phyloP scores from a whole-genome alignment of 2,113 vertebrate genomes.

The Callopanchax toddi region DNA sequence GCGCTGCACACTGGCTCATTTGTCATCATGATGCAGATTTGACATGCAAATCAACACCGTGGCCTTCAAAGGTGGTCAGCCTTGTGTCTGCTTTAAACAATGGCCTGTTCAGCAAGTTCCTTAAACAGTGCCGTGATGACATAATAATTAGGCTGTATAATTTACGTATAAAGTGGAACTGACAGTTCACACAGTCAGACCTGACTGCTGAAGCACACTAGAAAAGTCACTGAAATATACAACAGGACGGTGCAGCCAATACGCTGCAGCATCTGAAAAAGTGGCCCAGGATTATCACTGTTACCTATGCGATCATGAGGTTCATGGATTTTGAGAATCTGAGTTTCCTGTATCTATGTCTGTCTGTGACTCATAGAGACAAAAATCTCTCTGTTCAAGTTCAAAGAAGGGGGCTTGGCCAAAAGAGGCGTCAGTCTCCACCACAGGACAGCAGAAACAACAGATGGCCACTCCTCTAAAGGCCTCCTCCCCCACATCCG shows the following conservation, averaged over 20 bases:
- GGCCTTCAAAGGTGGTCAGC: too few species aligned
- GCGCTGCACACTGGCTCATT: neutral
- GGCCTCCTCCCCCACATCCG: constrained; percentile 61
- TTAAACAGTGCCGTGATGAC: neutral
- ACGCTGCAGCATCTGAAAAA: neutral
- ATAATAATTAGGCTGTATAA: constrained; percentile 8
- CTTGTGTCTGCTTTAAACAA: neutral
- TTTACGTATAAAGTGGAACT: neutral
- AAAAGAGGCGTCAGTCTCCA: constrained; percentile 47
- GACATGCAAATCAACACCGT: neutral
- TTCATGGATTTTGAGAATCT: neutral
- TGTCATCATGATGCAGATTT: neutral
- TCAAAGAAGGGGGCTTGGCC: constrained; percentile 58
- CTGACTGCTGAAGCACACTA: neutral
- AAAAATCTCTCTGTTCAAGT: constrained; percentile 65
- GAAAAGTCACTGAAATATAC: neutral
- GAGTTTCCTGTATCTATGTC: constrained; percentile 10
- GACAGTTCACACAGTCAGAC: constrained; percentile 7
- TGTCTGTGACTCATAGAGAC: constrained; percentile 15
- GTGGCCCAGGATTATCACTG: neutral
- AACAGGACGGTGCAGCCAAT: neutral
- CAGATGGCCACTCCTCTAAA: constrained; percentile 72
- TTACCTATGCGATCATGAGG: neutral
- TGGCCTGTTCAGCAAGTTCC: constrained; percentile 1
- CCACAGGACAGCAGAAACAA: constrained; percentile 68